Conservation (phyloP, 1,140 invertebrate species). For the Drosophila kohkoa region DNA sequence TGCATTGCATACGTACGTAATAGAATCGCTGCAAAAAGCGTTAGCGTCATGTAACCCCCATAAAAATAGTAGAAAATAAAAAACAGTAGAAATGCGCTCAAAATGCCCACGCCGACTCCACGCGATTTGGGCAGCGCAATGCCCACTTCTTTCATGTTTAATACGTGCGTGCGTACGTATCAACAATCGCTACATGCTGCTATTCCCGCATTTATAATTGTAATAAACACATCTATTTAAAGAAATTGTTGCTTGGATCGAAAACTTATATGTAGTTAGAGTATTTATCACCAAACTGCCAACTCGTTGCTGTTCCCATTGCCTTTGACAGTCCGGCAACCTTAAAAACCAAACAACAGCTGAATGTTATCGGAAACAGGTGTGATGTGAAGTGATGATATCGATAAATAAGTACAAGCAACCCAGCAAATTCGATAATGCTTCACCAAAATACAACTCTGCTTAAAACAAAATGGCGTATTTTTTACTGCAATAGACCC, state of each 20-base stretch:
- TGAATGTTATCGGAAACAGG: constrained; percentile 23
- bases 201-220: constrained; percentile 21
- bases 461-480: constrained; percentile 71
- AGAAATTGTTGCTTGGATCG: constrained; percentile 13
- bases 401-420: not conserved
- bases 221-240: constrained; percentile 14
- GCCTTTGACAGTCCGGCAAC: constrained; percentile 5
- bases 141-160: constrained; percentile 77
- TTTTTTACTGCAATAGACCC: constrained; percentile 67
- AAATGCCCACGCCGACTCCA: constrained; percentile 65
- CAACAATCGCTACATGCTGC: constrained; percentile 57
- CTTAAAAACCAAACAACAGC: constrained; percentile 10
- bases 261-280: constrained; percentile 26
- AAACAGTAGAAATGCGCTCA: constrained; percentile 64
- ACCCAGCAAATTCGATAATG: constrained; percentile 16
- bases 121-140: constrained; percentile 75
- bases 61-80: constrained; percentile 93
- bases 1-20: constrained; percentile 86
- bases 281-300: constrained; percentile 29
- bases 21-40: constrained; percentile 88
- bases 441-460: constrained; percentile 13
- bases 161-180: constrained; percentile 19
- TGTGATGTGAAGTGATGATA: constrained; percentile 8
- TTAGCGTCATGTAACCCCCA: constrained; percentile 90
- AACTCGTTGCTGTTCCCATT: constrained; percentile 9